A percentile compares a stretch with the other conserved stretches of the same genome.
phyloP scores from a whole-genome alignment of 2,113 vertebrate genomes.

The Aspiorhynchus laticeps region DNA sequence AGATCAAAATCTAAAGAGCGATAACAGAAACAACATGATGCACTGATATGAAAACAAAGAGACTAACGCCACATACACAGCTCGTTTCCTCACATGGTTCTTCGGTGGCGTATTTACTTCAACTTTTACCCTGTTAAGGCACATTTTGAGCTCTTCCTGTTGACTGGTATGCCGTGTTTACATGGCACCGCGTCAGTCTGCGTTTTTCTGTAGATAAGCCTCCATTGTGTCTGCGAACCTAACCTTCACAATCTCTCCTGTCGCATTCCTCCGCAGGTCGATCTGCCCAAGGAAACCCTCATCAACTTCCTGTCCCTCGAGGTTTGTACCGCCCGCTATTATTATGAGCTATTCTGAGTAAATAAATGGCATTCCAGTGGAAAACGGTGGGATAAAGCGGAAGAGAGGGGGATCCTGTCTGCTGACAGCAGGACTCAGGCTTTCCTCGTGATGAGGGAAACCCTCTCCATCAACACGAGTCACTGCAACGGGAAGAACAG shows the following conservation, averaged over 20 bases:
- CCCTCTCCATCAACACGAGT: not conserved
- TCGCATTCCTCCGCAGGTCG: constrained; percentile 80
- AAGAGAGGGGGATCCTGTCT: constrained; percentile 28
- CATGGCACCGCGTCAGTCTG: not conserved
- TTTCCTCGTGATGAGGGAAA: constrained; percentile 49
- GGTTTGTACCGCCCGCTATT: constrained; percentile 76
- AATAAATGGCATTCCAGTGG: constrained; percentile 61
- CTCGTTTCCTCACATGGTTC: not conserved
- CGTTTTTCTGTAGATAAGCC: constrained; percentile 42
- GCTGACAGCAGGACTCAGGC: constrained; percentile 49
- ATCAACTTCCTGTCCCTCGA: constrained; percentile 91
- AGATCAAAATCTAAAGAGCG: too few relatives aligned
- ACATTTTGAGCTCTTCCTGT: constrained; percentile 5
- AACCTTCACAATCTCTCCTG: constrained; percentile 43
- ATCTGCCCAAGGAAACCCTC: constrained; percentile 92
- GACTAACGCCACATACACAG: not conserved
- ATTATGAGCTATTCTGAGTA: constrained; percentile 62
- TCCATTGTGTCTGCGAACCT: constrained; percentile 56
- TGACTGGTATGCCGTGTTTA: constrained; percentile 10
- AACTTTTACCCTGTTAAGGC: not conserved
- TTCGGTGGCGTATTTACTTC: not conserved
- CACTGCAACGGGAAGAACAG: too few relatives aligned
- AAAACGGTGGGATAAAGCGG: not conserved
- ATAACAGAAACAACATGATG: too few relatives aligned
- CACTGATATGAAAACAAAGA: not conserved